Evolutionary conservation across 1,140 invertebrate species (phyloP).

Genomic region (Antheraea pernyi): DNA sequence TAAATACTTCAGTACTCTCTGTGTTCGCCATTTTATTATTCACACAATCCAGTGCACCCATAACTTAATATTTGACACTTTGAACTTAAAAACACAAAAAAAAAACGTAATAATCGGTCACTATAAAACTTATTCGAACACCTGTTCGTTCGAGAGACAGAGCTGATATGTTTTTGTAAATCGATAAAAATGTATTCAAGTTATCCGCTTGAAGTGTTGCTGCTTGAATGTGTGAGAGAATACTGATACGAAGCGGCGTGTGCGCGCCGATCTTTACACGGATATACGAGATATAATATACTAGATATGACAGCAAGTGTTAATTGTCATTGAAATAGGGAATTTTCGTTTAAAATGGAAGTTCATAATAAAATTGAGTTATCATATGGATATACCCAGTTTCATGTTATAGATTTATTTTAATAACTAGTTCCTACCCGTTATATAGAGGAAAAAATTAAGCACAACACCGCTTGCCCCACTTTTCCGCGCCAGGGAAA

Average conservation of each 20-base stretch:
- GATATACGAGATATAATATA: background rate
- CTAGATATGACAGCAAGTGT: background rate
- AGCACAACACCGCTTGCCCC: no score
- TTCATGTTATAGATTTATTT: no score
- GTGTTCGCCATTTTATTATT: slow-evolving; percentile 43
- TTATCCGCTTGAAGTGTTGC: background rate
- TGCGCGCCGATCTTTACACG: background rate
- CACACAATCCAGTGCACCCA: slow-evolving; percentile 65
- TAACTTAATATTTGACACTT: slow-evolving; percentile 13
- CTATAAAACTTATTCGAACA: background rate
- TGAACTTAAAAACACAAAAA: background rate
- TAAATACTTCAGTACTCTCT: slow-evolving; percentile 60
- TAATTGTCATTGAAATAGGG: background rate
- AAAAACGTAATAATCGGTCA: background rate
- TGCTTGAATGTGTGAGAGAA: background rate
- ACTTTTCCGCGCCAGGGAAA: no score
- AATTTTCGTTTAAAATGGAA: background rate
- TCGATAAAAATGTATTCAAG: background rate
- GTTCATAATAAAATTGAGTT: no score
- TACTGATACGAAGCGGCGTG: slow-evolving; percentile 1
- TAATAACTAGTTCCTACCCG: no score
- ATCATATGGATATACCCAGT: no score
- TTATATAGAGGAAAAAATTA: no score
- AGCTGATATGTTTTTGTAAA: background rate
- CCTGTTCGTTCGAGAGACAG: background rate